Evolutionary conservation across 1,140 invertebrate genomes (phyloP).

Genomic region (Drosophila arizonae): DNA sequence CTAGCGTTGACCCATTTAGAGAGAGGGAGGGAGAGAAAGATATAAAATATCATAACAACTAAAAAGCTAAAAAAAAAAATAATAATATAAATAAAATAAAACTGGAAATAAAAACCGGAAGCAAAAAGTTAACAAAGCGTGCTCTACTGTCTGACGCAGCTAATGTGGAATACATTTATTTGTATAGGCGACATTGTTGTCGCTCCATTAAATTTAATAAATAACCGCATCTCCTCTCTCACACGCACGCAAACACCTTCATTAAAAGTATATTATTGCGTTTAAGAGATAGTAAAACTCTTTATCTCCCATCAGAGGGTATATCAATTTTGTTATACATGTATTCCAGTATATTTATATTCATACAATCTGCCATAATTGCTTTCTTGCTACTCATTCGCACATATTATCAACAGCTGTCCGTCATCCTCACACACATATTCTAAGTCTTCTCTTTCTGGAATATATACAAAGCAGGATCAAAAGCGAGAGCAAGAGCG

Average conservation of each 20-base stretch:
- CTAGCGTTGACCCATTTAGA: not conserved
- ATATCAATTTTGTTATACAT: not conserved
- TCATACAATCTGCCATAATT: too few species aligned
- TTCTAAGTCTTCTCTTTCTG: too few species aligned
- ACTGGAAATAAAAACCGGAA: constrained; percentile 59
- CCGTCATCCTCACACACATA: too few species aligned
- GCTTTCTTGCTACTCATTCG: too few species aligned
- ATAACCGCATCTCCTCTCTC: too few species aligned
- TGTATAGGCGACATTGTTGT: constrained; percentile 45
- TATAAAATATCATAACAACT: too few species aligned
- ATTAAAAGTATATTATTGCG: constrained; percentile 53
- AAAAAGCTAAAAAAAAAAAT: constrained; percentile 1
- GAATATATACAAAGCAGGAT: too few species aligned
- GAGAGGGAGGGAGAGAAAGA: not conserved
- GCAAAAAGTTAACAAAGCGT: constrained; percentile 30
- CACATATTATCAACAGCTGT: too few species aligned
- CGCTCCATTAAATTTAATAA: constrained; percentile 50
- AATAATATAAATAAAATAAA: constrained; percentile 19
- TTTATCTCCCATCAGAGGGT: constrained; percentile 1
- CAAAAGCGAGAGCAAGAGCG: too few species aligned
- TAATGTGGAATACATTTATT: constrained; percentile 58
- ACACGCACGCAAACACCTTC: not conserved
- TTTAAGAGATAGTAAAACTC: constrained; percentile 69
- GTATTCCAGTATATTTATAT: too few species aligned
- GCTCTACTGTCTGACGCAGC: constrained; percentile 45